Percentiles rank a stretch among this genome's conserved stretches.
Evolutionary conservation across 2,888 invertebrate species (phyloP).

Genomic region (Troglohyphantes excavatus): DNA sequence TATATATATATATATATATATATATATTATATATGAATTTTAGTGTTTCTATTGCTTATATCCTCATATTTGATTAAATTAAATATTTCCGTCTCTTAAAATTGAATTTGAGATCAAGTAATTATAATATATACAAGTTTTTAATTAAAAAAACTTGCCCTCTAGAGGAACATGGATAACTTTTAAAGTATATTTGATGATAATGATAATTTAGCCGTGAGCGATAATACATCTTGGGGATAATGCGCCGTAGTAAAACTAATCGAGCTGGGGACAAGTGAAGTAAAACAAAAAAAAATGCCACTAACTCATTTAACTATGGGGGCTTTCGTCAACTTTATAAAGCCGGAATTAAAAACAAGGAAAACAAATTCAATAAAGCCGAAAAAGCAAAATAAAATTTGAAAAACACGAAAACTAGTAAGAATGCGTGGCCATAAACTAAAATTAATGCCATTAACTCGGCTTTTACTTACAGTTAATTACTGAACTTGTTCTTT

Average conservation of each 20-base stretch:
- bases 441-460: constrained; percentile 77
- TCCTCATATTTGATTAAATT: too few species aligned
- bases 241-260: background rate
- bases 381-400: constrained; percentile 56
- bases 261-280: background rate
- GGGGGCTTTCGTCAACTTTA: constrained; percentile 18
- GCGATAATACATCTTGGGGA: too few species aligned
- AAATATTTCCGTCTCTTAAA: background rate
- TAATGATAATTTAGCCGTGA: too few species aligned
- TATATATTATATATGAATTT: too few species aligned
- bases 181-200: too few species aligned
- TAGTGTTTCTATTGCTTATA: too few species aligned
- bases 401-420: constrained; percentile 67
- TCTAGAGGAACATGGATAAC: too few species aligned
- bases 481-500: constrained; percentile 71
- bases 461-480: constrained; percentile 76
- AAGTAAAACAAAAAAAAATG: background rate
- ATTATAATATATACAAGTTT: too few species aligned
- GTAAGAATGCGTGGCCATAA: constrained; percentile 56
- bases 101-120: background rate
- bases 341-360: constrained; percentile 32
- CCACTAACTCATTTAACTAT: constrained; percentile 1
- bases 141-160: too few species aligned
- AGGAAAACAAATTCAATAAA: constrained; percentile 29
- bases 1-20: too few species aligned